phyloP scores from a whole-genome alignment of 2,113 vertebrate genomes.

The Oplegnathus fasciatus region DNA sequence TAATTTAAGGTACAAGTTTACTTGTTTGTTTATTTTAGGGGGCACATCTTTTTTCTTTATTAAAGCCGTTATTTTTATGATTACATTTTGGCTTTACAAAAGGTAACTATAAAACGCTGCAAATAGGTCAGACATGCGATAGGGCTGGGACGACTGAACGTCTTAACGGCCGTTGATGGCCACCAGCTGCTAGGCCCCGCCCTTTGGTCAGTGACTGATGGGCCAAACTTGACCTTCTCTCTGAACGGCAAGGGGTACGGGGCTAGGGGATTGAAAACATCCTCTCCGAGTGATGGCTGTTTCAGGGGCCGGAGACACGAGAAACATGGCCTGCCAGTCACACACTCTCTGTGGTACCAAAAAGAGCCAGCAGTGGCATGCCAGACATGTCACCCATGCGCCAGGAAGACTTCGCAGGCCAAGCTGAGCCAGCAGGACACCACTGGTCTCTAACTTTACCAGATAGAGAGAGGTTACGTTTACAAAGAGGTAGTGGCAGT shows the following conservation, averaged over 20 bases:
- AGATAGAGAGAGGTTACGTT: conserved; percentile 81
- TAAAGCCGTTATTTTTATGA: neutral
- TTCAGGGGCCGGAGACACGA: conserved; percentile 83
- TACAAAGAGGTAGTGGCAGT: conserved; percentile 63
- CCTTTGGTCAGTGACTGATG: conserved; percentile 87
- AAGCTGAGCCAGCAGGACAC: conserved; percentile 65
- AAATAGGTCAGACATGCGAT: conserved; percentile 48
- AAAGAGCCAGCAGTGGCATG: conserved; percentile 81
- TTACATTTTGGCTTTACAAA: neutral
- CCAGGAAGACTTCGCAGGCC: conserved; percentile 82
- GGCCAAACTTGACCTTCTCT: conserved; percentile 86
- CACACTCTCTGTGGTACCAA: conserved; percentile 80
- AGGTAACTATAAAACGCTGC: conserved; percentile 16
- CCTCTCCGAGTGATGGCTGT: conserved; percentile 84
- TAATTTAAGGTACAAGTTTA: neutral
- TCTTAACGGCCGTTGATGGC: conserved; percentile 78
- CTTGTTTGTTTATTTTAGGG: neutral
- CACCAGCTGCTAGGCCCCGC: conserved; percentile 82
- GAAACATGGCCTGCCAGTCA: conserved; percentile 84
- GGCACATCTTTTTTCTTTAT: neutral
- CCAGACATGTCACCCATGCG: conserved; percentile 81
- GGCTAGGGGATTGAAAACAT: conserved; percentile 85
- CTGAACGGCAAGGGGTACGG: conserved; percentile 69
- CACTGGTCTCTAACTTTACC: conserved; percentile 78
- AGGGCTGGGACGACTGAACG: conserved; percentile 40